These are phyloP conservation scores for Bombyx mandarina DNA, from an alignment of 1,140 invertebrate genomes.

Conservation along the genomic window DNA sequence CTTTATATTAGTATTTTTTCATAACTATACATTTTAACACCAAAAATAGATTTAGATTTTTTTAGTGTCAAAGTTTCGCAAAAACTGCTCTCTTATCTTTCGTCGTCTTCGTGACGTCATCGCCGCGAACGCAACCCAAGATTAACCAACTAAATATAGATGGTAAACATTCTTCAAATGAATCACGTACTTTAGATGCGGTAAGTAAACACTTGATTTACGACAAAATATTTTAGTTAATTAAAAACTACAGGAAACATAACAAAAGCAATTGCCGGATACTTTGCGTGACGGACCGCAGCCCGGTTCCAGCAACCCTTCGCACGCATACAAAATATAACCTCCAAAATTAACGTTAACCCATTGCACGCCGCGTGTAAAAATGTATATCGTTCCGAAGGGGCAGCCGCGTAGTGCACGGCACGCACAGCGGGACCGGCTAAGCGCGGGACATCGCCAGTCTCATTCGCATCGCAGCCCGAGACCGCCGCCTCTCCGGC, in stretches of 20 bases:
- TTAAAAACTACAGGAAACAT: too few relatives aligned
- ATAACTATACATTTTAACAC: too few relatives aligned
- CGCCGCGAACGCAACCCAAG: conserved; percentile 37
- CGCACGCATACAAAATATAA: conserved; percentile 29
- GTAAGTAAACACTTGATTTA: conserved; percentile 24
- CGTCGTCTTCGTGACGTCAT: conserved; percentile 38
- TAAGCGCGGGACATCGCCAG: conserved; percentile 30
- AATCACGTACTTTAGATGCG: conserved; percentile 41
- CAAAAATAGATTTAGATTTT: too few relatives aligned
- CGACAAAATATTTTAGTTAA: too few relatives aligned
- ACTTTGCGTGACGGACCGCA: too few relatives aligned
- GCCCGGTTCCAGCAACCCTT: not conserved
- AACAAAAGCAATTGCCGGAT: too few relatives aligned
- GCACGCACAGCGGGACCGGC: not conserved
- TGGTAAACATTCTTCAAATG: conserved; percentile 52
- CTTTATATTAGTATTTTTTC: too few relatives aligned
- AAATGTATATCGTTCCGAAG: too few relatives aligned
- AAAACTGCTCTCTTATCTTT: conserved; percentile 41
- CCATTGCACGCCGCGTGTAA: conserved; percentile 31
- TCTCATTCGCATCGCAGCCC: conserved; percentile 36
- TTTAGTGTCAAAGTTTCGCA: conserved; percentile 9
- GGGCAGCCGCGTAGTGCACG: too few relatives aligned
- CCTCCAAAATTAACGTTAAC: conserved; percentile 27
- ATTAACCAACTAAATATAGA: conserved; percentile 54
- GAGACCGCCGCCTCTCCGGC: conserved; percentile 29